Evolutionary conservation across 2,888 invertebrate genomes (phyloP), one percentile per base, ranked within the genome.

Genomic region (Neuroscelio doddi): DNA sequence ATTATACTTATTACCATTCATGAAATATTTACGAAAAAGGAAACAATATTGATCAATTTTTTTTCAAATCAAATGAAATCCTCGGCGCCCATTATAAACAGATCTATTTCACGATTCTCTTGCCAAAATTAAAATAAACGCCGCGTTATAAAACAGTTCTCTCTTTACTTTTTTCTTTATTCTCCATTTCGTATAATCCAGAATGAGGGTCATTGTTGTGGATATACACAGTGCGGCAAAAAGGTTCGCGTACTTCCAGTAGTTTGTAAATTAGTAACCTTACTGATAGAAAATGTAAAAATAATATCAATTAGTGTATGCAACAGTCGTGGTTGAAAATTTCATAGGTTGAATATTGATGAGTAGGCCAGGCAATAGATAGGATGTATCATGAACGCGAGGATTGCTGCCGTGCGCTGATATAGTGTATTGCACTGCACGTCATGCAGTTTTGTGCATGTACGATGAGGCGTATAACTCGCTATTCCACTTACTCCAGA

Each of bases 271-370:
- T 51, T 56, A 51, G 10, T 5, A 5, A 21, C 21, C 21, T 5
- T 21, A 5, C 21, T n/a, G n/a, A 52, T 17, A 27, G 29, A 51
- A 63, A 47, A 47, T 29, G 46, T 9, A 47, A 52, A 57, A 57
- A 57, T 63, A 57, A 63, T 63, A 51, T 57, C 52, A 63, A 57
- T 63, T 52, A 52, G 38, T 30, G 10, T 29, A 29, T 50, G 46
- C 56, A 51, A 62, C 62, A 56, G 50, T 51, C 47, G 26, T 8
- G 34, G 55, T 45, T 55, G 46, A 55, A 62, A 62, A 26, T 62
- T 50, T 51, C 56, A 62, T 62, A 46, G 41, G 41, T 45, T 62
- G 46, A 55, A 62, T 62, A 62, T 62, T 62, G 62, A 62, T 62
- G 62, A 62, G 36, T 16, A 2, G 12, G 24, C 46, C 24, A 2